Evolutionary conservation across 2,113 vertebrate genomes (phyloP).

Genomic region (Xenopus laevis): DNA sequence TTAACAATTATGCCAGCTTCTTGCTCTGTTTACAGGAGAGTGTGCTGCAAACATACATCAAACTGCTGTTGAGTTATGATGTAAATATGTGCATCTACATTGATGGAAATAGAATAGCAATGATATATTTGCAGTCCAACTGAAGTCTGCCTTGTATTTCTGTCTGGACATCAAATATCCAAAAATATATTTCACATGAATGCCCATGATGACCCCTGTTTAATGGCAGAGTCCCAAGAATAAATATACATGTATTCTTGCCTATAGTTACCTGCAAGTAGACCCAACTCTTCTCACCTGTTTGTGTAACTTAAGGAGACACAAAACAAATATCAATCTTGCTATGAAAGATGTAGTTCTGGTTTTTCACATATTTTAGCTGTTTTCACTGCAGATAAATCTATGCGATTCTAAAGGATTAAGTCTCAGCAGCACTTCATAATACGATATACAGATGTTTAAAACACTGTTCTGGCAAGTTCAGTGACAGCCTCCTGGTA

Average conservation of each 20-base stretch:
- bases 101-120: constrained; percentile 8
- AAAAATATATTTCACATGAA: neutral
- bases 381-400: too few relatives aligned
- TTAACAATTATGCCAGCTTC: neutral
- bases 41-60: neutral
- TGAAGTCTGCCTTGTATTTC: constrained; percentile 1
- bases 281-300: too few relatives aligned
- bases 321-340: too few relatives aligned
- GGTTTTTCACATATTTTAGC: too few relatives aligned
- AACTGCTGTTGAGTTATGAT: constrained; percentile 2
- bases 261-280: neutral
- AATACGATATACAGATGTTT: too few relatives aligned
- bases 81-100: neutral
- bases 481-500: too few relatives aligned
- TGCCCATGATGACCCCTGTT: neutral
- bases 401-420: too few relatives aligned
- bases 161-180: constrained; percentile 10
- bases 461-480: too few relatives aligned
- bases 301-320: too few relatives aligned
- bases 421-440: too few relatives aligned
- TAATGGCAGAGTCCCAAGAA: neutral
- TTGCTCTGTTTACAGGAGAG: neutral
- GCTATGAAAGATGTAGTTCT: too few relatives aligned
- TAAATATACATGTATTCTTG: constrained; percentile 1
- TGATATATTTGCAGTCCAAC: constrained; percentile 11